Base-by-base conservation (phyloP, 2,888 invertebrate species). In the Hirtodrosophila alboralis region DNA sequence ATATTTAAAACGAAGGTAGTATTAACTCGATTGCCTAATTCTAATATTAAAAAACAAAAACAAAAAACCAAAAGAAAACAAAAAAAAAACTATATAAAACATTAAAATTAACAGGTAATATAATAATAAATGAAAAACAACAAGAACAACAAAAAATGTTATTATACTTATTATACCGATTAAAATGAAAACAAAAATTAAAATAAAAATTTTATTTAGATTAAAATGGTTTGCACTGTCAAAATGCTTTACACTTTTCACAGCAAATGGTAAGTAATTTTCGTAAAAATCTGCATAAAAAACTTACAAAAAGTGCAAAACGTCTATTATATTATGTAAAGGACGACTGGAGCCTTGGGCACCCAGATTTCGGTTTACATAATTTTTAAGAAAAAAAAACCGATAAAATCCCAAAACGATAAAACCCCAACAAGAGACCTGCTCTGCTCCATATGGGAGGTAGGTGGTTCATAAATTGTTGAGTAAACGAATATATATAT, bases 201-300 rank as follows among this genome's bases (percentile, higher is more conserved):
- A 79, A 86, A 88, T 87, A 88, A 85, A 89, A 88, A 88, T 89
- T 88, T 88, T 88, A 89, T 88, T 88, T 89, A 89, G 89, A 88
- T 88, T 88, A 89, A 75, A 64, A 47, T 30, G 26, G 26, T 66
- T 64, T 59, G 77, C 77, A 76, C 84, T 79, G 53, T 37, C 45
- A 47, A 51, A 59, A 44, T 9, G 5, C 30, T 40, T 6, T n/a
- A n/a, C 51, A 47, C 57, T 1, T 16, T 41, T 49, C 30, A 2
- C 61, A 67, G 49, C 26, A 30, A 40, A 5, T 4, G 38, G 65
- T 69, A 64, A 54, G 64, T 43, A 23, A n/a, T 7, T 21, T 9
- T n/a, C 23, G 7, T 23, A 1, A 8, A 23, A 6, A 3, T 8
- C 12, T 4, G 28, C n/a, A 31, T 9, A 30, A 10, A n/a, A n/a